Conservation (phyloP, 2,113 vertebrate genomes). For the Nicator chloris region DNA sequence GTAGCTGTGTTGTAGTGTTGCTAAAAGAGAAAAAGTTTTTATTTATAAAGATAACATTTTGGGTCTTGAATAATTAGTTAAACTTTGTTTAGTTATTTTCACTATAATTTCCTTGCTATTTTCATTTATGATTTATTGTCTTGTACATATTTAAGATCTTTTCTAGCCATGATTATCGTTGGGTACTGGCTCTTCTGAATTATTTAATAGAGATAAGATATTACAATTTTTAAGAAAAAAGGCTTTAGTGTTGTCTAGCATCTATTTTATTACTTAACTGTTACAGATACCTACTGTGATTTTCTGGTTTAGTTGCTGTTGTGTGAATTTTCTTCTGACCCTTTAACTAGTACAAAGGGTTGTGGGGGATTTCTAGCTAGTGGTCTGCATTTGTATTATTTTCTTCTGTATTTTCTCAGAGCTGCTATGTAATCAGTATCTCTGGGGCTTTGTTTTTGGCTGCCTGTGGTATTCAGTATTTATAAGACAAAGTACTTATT, state of each 20-base stretch:
- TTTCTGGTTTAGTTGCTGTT: neutral
- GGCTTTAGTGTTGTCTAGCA: rapidly evolving
- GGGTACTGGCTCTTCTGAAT: rapidly evolving
- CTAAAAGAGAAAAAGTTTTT: rapidly evolving
- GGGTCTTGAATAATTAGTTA: rapidly evolving
- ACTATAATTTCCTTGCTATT: rapidly evolving
- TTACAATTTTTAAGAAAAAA: neutral
- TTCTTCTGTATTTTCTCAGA: neutral
- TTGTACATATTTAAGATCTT: rapidly evolving
- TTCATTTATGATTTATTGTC: rapidly evolving
- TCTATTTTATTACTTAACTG: neutral
- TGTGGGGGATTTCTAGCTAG: neutral
- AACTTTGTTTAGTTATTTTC: rapidly evolving
- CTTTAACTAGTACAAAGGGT: neutral
- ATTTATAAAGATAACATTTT: rapidly evolving
- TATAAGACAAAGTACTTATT: neutral
- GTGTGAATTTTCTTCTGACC: neutral
- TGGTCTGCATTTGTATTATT: neutral
- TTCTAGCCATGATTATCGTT: rapidly evolving
- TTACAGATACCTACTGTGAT: rapidly evolving
- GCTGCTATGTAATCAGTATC: neutral
- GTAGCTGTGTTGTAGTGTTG: rapidly evolving
- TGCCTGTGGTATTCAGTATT: neutral
- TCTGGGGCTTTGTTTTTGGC: neutral
- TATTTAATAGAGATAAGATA: neutral